A percentile compares a stretch with the other conserved stretches of the same genome.
phyloP scores from a whole-genome alignment of 1,140 invertebrate genomes.

The Melanaphis sacchari region DNA sequence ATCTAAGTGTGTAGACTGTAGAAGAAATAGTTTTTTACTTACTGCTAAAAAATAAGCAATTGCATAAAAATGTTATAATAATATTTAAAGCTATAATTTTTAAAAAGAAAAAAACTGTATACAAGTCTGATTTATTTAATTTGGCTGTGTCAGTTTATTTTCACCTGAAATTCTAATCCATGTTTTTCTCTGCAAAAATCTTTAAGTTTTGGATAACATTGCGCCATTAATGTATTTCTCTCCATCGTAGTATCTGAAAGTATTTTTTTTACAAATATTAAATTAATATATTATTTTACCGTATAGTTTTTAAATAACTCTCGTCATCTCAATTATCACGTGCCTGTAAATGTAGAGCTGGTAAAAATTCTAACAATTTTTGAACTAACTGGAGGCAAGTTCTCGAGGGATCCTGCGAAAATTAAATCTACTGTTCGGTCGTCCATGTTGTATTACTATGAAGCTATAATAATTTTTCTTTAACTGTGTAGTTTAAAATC shows the following conservation, averaged over 20 bases:
- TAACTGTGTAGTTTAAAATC: neutral
- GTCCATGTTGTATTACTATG: conserved; percentile 83
- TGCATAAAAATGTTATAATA: neutral
- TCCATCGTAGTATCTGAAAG: conserved; percentile 93
- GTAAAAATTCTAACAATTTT: conserved; percentile 99
- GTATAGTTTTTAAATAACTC: neutral
- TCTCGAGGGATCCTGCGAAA: conserved; percentile 86
- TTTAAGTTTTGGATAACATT: conserved; percentile 96
- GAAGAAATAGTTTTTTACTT: too few relatives aligned
- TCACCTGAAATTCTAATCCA: conserved; percentile 96
- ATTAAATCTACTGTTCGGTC: conserved; percentile 89
- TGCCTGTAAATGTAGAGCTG: conserved; percentile 97
- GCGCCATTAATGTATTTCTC: conserved; percentile 96
- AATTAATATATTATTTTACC: neutral
- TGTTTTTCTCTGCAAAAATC: conserved; percentile 97
- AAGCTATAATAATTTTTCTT: neutral
- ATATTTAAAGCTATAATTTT: neutral
- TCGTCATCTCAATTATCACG: conserved; percentile 59
- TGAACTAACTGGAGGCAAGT: conserved; percentile 91
- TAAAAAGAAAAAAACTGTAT: neutral
- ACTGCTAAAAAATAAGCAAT: neutral
- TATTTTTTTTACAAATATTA: conserved; percentile 32
- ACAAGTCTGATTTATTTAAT: neutral
- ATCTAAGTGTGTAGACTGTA: neutral
- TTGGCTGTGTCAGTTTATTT: neutral